Base-by-base conservation (phyloP, 2,888 invertebrate species). In the Sarcophaga caerulescens region DNA sequence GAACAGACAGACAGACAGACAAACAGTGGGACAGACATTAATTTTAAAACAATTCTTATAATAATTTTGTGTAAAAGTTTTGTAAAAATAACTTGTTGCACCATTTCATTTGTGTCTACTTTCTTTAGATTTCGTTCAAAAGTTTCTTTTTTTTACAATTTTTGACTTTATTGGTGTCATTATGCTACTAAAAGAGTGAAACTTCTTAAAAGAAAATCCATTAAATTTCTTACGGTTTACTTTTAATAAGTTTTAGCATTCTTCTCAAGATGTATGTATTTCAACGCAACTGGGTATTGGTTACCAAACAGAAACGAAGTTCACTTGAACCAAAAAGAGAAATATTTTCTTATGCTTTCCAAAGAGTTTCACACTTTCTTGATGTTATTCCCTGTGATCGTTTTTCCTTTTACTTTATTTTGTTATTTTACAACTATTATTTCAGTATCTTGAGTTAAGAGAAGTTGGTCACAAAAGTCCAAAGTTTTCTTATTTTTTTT, bases 181-280 rank as follows among this genome's bases (percentile, higher is more conserved):
- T 62, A 62, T 63, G 19, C 52, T 52, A 10, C 5, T 47, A 11
- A 70, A 69, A 52, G 52, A 44, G 19, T 25, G 25, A 60, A 78
- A 60, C 23, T 77, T 68, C 23, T 44, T 44, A 6, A 44, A 70
- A 19, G 35, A 57, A 65, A 71, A 71, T 57, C 63, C 62, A 63
- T 71, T 44, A 57, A 44, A 71, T 71, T 63, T 57, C 57, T 71
- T 65, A 21, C 45, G n/a, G n/a, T 68, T 69, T 47, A 69, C 11
- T 70, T 52, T 25, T 52, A 52, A 52, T 52, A 52, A 52, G 52
- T 52, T 52, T 52, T 17, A 17, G 17, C 52, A 5, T 52, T 14
- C 4, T 17, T 17, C 17, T 52, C 52, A 52, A 52, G 52, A 52
- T 14, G 52, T 17, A 52, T 14, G 52, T 17, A 52, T 52, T 52